Evolutionary conservation across 2,113 vertebrate genomes (phyloP).

Genomic region (Gallinago jamesoni): DNA sequence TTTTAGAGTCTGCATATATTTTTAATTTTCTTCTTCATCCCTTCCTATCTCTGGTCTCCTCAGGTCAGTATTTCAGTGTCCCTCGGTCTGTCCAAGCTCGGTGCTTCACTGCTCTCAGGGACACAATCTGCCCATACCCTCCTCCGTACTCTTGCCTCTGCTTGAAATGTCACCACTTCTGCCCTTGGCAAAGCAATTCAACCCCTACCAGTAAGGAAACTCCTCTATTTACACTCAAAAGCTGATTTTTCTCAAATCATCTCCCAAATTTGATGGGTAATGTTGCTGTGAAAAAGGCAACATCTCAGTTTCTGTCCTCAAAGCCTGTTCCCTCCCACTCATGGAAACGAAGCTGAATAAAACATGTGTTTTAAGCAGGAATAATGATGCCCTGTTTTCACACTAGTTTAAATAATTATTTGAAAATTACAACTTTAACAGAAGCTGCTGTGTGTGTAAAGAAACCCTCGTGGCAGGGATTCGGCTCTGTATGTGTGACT

Average conservation of each 20-base stretch:
- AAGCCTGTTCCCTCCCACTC: neutral
- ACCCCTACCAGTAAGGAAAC: neutral
- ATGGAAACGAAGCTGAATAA: neutral
- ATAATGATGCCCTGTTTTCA: neutral
- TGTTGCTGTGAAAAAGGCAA: neutral
- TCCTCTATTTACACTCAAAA: neutral
- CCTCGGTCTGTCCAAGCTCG: fast-evolving
- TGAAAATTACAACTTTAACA: neutral
- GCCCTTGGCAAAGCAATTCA: neutral
- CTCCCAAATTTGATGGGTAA: neutral
- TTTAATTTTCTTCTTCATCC: neutral
- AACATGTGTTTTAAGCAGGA: neutral
- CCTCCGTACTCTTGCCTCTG: neutral
- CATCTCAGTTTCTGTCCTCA: neutral
- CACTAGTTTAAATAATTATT: conserved; percentile 5
- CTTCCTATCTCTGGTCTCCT: neutral
- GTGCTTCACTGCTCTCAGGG: fast-evolving
- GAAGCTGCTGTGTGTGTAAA: neutral
- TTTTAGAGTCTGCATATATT: neutral
- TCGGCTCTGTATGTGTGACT: neutral
- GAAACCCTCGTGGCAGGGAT: neutral
- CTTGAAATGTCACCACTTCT: neutral
- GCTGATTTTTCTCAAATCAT: neutral
- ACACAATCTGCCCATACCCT: fast-evolving
- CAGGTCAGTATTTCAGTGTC: fast-evolving